These are phyloP conservation scores for Stichopus horrens DNA, from an alignment of 53 echinoderm and acorn worm species.

Conservation along the genomic window DNA sequence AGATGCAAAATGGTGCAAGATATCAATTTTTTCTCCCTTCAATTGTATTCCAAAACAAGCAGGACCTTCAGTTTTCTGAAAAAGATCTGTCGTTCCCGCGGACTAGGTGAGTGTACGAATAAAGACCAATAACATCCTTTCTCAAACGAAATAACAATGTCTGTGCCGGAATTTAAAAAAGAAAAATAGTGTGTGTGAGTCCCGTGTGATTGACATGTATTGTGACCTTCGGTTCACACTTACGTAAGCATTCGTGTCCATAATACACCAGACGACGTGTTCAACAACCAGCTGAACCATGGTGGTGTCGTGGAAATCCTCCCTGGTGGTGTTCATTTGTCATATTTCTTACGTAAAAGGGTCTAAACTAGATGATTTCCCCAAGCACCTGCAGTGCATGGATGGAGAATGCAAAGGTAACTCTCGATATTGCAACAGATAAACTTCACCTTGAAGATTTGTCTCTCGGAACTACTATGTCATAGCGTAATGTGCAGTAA, in stretches of 20 bases:
- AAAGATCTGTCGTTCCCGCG: too few species aligned
- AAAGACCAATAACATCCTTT: too few species aligned
- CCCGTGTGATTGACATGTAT: neutral
- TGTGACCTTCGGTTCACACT: slow-evolving; percentile 30
- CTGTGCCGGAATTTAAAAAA: too few species aligned
- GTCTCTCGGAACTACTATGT: neutral
- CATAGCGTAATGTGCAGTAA: too few species aligned
- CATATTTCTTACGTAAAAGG: neutral
- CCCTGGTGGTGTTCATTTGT: slow-evolving; percentile 19
- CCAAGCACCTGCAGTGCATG: slow-evolving; percentile 8
- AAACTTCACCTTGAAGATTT: neutral
- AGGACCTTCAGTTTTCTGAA: too few species aligned
- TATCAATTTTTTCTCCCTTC: too few species aligned
- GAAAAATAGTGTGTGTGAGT: neutral
- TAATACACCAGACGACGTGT: slow-evolving; percentile 6
- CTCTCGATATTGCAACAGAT: neutral
- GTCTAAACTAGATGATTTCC: neutral
- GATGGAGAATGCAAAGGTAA: slow-evolving; percentile 29
- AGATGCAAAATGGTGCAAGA: too few species aligned
- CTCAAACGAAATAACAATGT: neutral
- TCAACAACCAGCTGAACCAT: slow-evolving; percentile 30
- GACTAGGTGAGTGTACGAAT: too few species aligned
- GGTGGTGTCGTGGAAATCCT: slow-evolving; percentile 15
- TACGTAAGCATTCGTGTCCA: slow-evolving; percentile 34
- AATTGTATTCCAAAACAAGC: too few species aligned